Evolutionary conservation across 2,113 vertebrate genomes (phyloP).

Genomic region (Poecile atricapillus): DNA sequence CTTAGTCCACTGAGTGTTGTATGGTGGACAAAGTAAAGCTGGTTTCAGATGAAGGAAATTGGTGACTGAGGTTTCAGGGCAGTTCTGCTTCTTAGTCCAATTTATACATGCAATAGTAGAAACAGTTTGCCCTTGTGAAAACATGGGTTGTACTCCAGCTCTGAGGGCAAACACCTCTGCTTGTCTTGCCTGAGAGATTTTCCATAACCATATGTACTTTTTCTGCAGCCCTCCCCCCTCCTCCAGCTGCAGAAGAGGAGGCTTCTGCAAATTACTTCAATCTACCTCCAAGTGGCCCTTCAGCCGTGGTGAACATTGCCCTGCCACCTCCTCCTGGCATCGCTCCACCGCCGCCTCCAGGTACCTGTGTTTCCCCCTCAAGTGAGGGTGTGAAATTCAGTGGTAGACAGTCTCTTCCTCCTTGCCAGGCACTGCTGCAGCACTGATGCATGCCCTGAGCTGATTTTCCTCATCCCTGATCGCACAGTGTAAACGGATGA

Average conservation of each 20-base stretch:
- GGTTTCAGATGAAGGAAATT: background rate
- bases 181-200: background rate
- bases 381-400: background rate
- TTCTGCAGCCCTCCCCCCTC: constrained; percentile 82
- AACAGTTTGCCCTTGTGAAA: background rate
- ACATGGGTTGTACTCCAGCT: background rate
- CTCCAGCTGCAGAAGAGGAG: constrained; percentile 88
- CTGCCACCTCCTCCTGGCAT: constrained; percentile 90
- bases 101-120: background rate
- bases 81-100: background rate
- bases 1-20: background rate
- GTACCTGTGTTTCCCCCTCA: constrained; percentile 59
- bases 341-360: constrained; percentile 87
- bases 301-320: constrained; percentile 88
- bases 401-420: background rate
- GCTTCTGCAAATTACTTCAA: constrained; percentile 95
- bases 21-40: background rate
- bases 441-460: background rate
- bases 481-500: background rate
- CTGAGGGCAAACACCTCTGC: background rate
- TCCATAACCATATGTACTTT: background rate
- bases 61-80: background rate
- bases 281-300: constrained; percentile 84
- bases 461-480: constrained; percentile 1
- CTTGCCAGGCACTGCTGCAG: background rate